Evolutionary conservation across 2,113 vertebrate genomes (phyloP).

Genomic region (Corythoichthys haematopterus): DNA sequence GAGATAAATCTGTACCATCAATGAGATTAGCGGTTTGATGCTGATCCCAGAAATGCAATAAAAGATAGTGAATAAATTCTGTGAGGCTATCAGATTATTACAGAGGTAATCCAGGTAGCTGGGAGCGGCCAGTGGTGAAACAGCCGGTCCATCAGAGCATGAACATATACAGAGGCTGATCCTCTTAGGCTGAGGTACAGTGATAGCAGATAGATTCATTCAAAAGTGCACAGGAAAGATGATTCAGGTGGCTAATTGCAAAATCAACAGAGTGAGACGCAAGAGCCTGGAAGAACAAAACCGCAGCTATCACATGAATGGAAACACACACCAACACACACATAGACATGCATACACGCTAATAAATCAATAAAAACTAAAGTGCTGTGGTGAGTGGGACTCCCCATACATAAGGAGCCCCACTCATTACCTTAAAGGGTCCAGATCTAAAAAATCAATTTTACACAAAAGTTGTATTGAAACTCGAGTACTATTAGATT

Average conservation of each 20-base stretch:
- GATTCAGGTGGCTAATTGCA: slow-evolving; percentile 6
- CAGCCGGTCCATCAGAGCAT: slow-evolving; percentile 12
- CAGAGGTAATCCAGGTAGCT: slow-evolving; percentile 30
- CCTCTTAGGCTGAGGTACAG: slow-evolving; percentile 7
- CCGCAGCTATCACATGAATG: not conserved
- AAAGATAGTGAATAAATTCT: slow-evolving; percentile 21
- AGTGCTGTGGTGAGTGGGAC: slow-evolving; percentile 45
- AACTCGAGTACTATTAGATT: too few species aligned
- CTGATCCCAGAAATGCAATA: slow-evolving; percentile 37
- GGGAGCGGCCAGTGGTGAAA: not conserved
- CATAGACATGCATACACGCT: not conserved
- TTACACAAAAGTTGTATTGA: too few species aligned
- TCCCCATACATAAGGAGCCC: slow-evolving; percentile 25
- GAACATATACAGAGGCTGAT: slow-evolving; percentile 2
- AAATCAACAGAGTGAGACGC: slow-evolving; percentile 21
- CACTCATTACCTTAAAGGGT: too few species aligned
- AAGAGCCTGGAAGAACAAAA: not conserved
- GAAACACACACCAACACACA: not conserved
- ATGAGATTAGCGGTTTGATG: slow-evolving; percentile 41
- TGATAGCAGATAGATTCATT: not conserved
- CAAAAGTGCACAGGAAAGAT: slow-evolving; percentile 5
- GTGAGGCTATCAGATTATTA: slow-evolving; percentile 32
- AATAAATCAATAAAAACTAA: slow-evolving; percentile 53
- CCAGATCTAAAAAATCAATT: too few species aligned
- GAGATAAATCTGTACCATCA: slow-evolving; percentile 26